A percentile compares a stretch with the other conserved stretches of the same genome.
These are phyloP conservation scores for Lordiphosa clarofinis DNA, from an alignment of 1,140 invertebrate genomes.

Conservation along the genomic window DNA sequence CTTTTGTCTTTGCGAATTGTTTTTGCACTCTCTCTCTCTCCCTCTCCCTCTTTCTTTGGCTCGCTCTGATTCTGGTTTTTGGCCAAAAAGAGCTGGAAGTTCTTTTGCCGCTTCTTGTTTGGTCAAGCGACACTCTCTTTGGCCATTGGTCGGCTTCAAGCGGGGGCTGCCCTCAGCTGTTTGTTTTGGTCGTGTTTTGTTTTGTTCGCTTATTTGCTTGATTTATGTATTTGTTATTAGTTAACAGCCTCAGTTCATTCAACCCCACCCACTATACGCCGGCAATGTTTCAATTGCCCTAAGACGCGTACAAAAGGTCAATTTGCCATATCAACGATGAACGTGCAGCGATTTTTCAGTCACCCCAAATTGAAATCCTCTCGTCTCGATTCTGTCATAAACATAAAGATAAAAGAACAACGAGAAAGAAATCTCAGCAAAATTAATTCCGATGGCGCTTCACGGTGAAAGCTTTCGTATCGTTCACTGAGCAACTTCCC, in stretches of 20 bases:
- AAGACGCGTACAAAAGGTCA: slow-evolving; percentile 22
- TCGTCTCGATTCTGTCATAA: slow-evolving; percentile 53
- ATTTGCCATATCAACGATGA: slow-evolving; percentile 61
- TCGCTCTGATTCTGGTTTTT: slow-evolving; percentile 55
- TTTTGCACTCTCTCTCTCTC: slow-evolving; percentile 39
- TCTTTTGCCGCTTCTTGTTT: slow-evolving; percentile 39
- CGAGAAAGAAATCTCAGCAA: slow-evolving; percentile 51
- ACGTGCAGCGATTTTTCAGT: slow-evolving; percentile 56
- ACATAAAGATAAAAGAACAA: slow-evolving; percentile 64
- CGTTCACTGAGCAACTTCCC: slow-evolving; percentile 44
- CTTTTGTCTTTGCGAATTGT: slow-evolving; percentile 63
- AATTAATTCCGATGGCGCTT: slow-evolving; percentile 60
- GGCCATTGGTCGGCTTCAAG: slow-evolving; percentile 50
- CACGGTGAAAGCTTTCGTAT: slow-evolving; percentile 53
- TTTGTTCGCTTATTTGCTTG: slow-evolving; percentile 61
- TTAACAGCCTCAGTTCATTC: slow-evolving; percentile 48
- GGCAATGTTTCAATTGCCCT: slow-evolving; percentile 29
- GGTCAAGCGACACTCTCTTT: slow-evolving; percentile 55
- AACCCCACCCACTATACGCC: slow-evolving; percentile 10
- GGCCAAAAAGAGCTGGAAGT: slow-evolving; percentile 50
- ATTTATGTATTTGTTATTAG: slow-evolving; percentile 71
- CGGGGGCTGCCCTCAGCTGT: slow-evolving; percentile 62
- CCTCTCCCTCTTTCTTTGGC: slow-evolving; percentile 22
- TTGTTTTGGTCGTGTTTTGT: slow-evolving; percentile 58
- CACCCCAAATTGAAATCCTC: slow-evolving; percentile 64